Evolutionary conservation across 2,888 invertebrate genomes (phyloP).

Genomic region (Micropterix aruncella): DNA sequence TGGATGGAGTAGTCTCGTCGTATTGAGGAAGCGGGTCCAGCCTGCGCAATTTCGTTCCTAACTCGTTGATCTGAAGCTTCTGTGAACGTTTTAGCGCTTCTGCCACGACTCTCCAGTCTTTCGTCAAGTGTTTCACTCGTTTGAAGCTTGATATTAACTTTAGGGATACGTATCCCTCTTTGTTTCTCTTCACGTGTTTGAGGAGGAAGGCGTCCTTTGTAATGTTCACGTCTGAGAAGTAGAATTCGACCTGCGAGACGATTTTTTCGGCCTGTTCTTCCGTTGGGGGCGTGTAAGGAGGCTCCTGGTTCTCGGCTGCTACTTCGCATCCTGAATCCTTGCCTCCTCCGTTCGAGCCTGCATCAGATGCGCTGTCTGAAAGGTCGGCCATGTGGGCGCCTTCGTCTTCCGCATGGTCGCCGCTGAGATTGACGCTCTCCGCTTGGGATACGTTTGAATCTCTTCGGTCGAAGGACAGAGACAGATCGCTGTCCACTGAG

Average conservation of each 20-base stretch:
- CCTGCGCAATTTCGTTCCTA: constrained; percentile 79
- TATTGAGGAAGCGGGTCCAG: constrained; percentile 74
- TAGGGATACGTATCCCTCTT: constrained; percentile 89
- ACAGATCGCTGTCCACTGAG: constrained; percentile 45
- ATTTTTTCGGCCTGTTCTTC: constrained; percentile 69
- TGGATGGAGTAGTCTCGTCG: constrained; percentile 85
- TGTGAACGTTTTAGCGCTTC: constrained; percentile 65
- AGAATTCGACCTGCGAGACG: constrained; percentile 83
- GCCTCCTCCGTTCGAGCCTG: constrained; percentile 44
- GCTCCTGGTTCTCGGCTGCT: constrained; percentile 39
- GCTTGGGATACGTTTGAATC: constrained; percentile 17
- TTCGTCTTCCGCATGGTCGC: constrained; percentile 33
- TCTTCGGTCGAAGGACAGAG: constrained; percentile 35
- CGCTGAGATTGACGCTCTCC: constrained; percentile 9
- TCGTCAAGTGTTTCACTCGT: constrained; percentile 83
- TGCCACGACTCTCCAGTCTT: constrained; percentile 89
- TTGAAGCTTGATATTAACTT: constrained; percentile 93
- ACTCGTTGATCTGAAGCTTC: constrained; percentile 78
- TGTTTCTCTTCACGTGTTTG: constrained; percentile 89
- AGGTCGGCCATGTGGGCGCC: constrained; percentile 45
- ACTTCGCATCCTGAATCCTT: constrained; percentile 58
- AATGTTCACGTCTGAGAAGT: constrained; percentile 91
- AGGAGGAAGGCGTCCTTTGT: constrained; percentile 89
- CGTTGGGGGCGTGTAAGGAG: constrained; percentile 52
- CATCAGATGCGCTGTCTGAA: constrained; percentile 51